A percentile compares a stretch with the other conserved stretches of the same genome.
These are phyloP conservation scores for Chondrosia reniformis DNA, from an alignment of 37 sponge, comb jelly and placozoan genomes.

Conservation along the genomic window DNA sequence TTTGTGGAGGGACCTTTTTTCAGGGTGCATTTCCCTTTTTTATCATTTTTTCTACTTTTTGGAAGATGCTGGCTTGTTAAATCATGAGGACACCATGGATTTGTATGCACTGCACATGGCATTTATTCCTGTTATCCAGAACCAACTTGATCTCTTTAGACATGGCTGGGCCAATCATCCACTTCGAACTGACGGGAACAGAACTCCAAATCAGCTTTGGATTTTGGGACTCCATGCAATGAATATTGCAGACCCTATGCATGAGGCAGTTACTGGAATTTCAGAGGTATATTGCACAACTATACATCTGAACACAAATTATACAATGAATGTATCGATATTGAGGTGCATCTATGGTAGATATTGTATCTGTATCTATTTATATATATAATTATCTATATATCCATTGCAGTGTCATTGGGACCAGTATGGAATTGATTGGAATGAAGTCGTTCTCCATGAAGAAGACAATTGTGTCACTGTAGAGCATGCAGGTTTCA, in stretches of 20 bases:
- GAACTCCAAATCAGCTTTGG: conserved; percentile 49
- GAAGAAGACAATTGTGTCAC: not conserved
- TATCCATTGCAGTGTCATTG: not conserved
- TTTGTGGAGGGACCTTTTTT: conserved; percentile 54
- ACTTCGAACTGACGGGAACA: conserved; percentile 14
- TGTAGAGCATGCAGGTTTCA: too few relatives aligned
- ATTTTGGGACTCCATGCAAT: too few relatives aligned
- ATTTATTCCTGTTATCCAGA: conserved; percentile 25
- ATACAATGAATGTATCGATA: too few relatives aligned
- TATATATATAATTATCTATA: not conserved
- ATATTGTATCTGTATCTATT: too few relatives aligned
- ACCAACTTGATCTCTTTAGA: not conserved
- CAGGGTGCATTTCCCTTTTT: conserved; percentile 48
- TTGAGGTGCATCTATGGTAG: too few relatives aligned
- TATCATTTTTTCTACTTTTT: conserved; percentile 38
- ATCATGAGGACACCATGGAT: conserved; percentile 16
- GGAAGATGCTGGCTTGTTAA: conserved; percentile 37
- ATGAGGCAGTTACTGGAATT: too few relatives aligned
- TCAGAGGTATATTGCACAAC: too few relatives aligned
- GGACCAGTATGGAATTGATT: conserved; percentile 29
- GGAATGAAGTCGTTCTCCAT: conserved; percentile 9
- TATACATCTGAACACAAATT: too few relatives aligned
- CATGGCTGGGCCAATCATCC: not conserved
- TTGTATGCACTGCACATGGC: conserved; percentile 7
- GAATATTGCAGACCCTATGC: too few relatives aligned